Conservation (phyloP, 1,140 invertebrate genomes). For the Xylocopa sonorina region DNA sequence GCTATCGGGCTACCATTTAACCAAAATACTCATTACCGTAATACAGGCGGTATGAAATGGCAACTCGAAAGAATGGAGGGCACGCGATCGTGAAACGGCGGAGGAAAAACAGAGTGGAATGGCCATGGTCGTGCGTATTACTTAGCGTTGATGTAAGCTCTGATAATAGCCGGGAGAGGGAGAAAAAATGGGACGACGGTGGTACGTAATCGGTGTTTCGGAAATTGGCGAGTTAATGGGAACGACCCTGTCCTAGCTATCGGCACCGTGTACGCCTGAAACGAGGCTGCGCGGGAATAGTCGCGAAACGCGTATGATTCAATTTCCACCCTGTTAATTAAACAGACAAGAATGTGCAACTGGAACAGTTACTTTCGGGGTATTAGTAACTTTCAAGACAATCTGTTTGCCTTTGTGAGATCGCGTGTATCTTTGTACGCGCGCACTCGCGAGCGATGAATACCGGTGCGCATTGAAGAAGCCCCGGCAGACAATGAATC, state of each 20-base stretch:
- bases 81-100: not conserved
- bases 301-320: not conserved
- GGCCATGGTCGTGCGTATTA: constrained; percentile 21
- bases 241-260: not conserved
- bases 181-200: not conserved
- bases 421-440: too few relatives aligned
- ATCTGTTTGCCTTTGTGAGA: constrained; percentile 8
- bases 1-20: constrained; percentile 43
- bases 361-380: not conserved
- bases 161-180: not conserved
- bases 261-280: too few relatives aligned
- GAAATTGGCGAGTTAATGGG: constrained; percentile 21
- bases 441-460: not conserved
- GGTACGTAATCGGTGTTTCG: too few relatives aligned
- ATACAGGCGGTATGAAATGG: constrained; percentile 23
- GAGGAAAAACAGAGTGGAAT: not conserved
- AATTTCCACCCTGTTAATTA: not conserved
- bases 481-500: not conserved
- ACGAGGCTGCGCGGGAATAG: too few relatives aligned
- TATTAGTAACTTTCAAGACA: not conserved
- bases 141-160: constrained; percentile 20
- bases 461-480: not conserved
- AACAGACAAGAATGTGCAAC: not conserved
- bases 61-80: constrained; percentile 20
- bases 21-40: constrained; percentile 51